Evolutionary conservation across 2,797 vertebrate species (phyloP).

Genomic region (Neomorphus geoffroyi): DNA sequence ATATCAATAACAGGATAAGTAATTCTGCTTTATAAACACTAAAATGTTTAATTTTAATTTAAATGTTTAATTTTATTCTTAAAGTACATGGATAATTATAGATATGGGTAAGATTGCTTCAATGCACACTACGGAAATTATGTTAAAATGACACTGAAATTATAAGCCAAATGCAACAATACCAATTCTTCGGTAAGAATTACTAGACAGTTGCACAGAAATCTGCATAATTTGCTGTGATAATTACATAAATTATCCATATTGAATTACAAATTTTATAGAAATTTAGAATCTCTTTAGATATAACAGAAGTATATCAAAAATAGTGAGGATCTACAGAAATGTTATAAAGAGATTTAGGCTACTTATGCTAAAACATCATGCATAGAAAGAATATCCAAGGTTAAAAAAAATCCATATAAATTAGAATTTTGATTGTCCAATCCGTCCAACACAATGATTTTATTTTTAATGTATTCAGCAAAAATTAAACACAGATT

Average conservation of each 20-base stretch:
- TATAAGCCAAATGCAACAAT: constrained; percentile 13
- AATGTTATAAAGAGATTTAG: neutral
- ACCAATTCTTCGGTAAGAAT: constrained; percentile 40
- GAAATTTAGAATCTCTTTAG: neutral
- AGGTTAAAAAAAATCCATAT: constrained; percentile 28
- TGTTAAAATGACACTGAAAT: neutral
- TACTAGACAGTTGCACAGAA: neutral
- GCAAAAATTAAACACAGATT: constrained; percentile 61
- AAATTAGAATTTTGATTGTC: constrained; percentile 56
- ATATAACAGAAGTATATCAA: neutral
- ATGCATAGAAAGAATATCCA: neutral
- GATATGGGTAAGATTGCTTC: neutral
- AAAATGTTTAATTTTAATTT: neutral
- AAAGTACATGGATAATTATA: constrained; percentile 3
- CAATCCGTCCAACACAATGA: constrained; percentile 35
- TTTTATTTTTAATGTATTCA: constrained; percentile 74
- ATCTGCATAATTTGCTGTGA: constrained; percentile 6
- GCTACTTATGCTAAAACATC: constrained; percentile 5
- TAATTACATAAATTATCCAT: constrained; percentile 15
- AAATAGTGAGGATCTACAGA: neutral
- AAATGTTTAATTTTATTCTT: constrained; percentile 25
- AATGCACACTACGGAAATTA: neutral
- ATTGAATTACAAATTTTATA: neutral
- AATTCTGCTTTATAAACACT: constrained; percentile 26
- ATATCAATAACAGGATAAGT: neutral